phyloP scores from a whole-genome alignment of 1,140 invertebrate species.

The Maniola jurtina region DNA sequence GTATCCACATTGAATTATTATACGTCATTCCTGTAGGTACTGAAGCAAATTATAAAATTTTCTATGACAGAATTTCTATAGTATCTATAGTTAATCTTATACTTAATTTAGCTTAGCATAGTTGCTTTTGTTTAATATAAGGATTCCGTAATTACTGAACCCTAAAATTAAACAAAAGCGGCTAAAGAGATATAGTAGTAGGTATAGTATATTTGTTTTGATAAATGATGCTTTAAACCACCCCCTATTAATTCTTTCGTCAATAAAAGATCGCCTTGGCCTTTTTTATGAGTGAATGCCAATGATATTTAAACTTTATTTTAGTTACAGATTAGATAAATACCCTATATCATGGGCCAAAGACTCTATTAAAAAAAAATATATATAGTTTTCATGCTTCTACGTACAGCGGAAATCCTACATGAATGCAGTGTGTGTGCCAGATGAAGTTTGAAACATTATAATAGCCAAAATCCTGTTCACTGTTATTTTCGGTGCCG shows the following conservation, averaged over 20 bases:
- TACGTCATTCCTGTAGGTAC: too few relatives aligned
- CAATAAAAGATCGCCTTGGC: conserved; percentile 9
- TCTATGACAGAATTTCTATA: too few relatives aligned
- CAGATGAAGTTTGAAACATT: too few relatives aligned
- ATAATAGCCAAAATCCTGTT: too few relatives aligned
- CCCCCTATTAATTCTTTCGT: conserved; percentile 17
- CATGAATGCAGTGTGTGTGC: too few relatives aligned
- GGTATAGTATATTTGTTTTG: conserved; percentile 13
- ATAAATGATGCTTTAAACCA: conserved; percentile 18
- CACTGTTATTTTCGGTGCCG: too few relatives aligned
- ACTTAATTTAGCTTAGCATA: too few relatives aligned
- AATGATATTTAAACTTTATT: conserved; percentile 18
- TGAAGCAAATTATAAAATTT: too few relatives aligned
- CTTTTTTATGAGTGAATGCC: conserved; percentile 10
- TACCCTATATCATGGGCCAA: too few relatives aligned
- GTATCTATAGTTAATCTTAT: too few relatives aligned
- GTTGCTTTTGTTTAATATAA: background rate
- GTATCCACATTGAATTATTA: too few relatives aligned
- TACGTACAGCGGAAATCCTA: too few relatives aligned
- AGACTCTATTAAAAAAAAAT: background rate
- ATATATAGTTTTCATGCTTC: background rate
- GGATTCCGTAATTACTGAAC: background rate
- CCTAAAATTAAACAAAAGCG: background rate
- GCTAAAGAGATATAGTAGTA: background rate
- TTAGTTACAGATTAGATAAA: background rate